Conservation (phyloP, 2,113 vertebrate genomes). For the Brachypodius melanocephalos region DNA sequence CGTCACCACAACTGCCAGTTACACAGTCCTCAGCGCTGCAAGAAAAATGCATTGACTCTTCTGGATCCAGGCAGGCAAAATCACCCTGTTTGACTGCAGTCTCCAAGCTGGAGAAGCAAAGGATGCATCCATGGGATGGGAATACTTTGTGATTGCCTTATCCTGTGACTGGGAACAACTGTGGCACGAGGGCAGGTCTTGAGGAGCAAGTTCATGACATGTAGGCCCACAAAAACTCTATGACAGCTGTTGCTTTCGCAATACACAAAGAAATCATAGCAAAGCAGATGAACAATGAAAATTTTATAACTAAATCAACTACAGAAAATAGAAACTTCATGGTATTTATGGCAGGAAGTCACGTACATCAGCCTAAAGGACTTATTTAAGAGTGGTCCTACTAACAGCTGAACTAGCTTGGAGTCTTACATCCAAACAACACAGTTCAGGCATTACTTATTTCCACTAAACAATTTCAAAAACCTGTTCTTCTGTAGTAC, state of each 20-base stretch:
- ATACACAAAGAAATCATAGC: background rate
- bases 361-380: background rate
- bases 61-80: background rate
- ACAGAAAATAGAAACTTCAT: background rate
- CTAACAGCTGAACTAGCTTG: background rate
- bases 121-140: background rate
- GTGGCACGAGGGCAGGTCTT: background rate
- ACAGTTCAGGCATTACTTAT: background rate
- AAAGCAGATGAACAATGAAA: background rate
- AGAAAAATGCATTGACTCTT: background rate
- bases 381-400: background rate
- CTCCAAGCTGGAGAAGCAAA: background rate
- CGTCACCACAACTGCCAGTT: background rate
- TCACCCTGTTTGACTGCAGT: background rate
- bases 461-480: background rate
- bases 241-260: background rate
- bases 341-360: background rate
- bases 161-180: background rate
- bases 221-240: background rate
- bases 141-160: background rate
- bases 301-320: background rate
- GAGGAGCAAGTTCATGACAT: rapidly evolving
- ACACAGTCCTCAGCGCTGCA: background rate
- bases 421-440: background rate
- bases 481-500: background rate